These are phyloP conservation scores for Carterocephalus palaemon DNA, from an alignment of 2,888 invertebrate species.

Conservation along the genomic window DNA sequence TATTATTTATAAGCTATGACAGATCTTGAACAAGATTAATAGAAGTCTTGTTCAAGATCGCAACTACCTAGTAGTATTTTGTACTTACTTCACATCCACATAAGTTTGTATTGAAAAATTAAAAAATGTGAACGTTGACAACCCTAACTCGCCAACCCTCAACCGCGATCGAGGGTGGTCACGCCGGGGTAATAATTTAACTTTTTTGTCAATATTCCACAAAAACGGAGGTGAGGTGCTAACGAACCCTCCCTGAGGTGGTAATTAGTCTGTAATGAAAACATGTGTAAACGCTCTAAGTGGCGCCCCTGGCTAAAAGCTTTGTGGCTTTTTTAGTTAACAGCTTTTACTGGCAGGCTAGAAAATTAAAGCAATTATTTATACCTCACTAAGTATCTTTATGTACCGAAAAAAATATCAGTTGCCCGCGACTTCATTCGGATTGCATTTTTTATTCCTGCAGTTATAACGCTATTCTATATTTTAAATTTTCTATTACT, in stretches of 20 bases:
- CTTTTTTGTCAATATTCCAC: constrained; percentile 33
- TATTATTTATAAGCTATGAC: too few species aligned
- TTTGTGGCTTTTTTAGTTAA: constrained; percentile 9
- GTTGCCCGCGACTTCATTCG: too few species aligned
- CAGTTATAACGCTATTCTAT: too few species aligned
- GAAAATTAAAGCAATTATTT: constrained; percentile 4
- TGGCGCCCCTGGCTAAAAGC: constrained; percentile 56
- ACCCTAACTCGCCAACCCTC: constrained; percentile 10
- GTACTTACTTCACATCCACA: too few species aligned
- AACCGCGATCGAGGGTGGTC: constrained; percentile 14
- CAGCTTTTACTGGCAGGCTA: constrained; percentile 8
- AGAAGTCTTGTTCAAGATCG: too few species aligned
- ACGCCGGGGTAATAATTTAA: constrained; percentile 5
- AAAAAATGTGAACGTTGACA: neutral
- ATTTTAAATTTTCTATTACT: too few species aligned
- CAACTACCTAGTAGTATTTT: too few species aligned
- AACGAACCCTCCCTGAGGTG: constrained; percentile 37
- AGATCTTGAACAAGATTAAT: too few species aligned
- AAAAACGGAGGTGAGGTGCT: constrained; percentile 57
- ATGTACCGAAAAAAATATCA: too few species aligned
- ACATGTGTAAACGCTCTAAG: constrained; percentile 63
- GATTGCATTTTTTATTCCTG: too few species aligned
- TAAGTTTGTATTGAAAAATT: too few species aligned
- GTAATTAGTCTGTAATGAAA: constrained; percentile 41
- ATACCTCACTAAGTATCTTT: too few species aligned